Base-by-base conservation (phyloP, 2,888 invertebrate genomes). In the Nycteola revayana region DNA sequence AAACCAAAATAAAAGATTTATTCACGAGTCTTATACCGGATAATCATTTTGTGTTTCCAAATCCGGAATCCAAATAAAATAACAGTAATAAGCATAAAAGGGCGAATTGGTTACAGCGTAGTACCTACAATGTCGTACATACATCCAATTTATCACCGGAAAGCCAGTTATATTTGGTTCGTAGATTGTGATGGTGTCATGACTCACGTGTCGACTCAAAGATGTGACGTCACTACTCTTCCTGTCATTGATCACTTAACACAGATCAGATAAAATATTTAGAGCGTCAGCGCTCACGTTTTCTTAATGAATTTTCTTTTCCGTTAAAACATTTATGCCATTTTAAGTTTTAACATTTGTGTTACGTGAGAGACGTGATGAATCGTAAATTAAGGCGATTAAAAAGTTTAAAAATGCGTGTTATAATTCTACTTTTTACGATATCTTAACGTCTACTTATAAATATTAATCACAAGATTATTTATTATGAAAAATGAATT, bases 141-240 rank as follows among this genome's bases (percentile, higher is more conserved):
- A 36, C 36, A 52, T 41, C 49, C 49, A 55, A 55, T 56, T 47
- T 56, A 50, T 48, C 44, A 46, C 53, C 45, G 57, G 57, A 56
- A 56, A 36, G 42, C 50, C 42, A 45, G 43, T 51, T 54, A 57
- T 51, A 57, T 54, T 57, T 57, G 51, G 51, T 56, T 54, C 52
- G 55, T 56, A 56, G 44, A 57, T 59, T 53, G 50, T 47, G 50
- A 45, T 36, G 40, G 33, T 47, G 40, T 46, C 55, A 44, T 40
- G 51, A 44, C 40, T 50, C 56, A 41, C 53, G 41, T 50, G 55
- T 46, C 43, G 42, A 40, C 25, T 22, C 29, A 36, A 21, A 24
- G 30, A 23, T 24, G n/a, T 51, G 56, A 49, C 55, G 38, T 49
- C 52, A 47, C 31, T 25, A 10, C 28, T 22, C 34, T 48, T 51